phyloP scores from a whole-genome alignment of 2,888 invertebrate genomes.

The Mythimna lalbum region DNA sequence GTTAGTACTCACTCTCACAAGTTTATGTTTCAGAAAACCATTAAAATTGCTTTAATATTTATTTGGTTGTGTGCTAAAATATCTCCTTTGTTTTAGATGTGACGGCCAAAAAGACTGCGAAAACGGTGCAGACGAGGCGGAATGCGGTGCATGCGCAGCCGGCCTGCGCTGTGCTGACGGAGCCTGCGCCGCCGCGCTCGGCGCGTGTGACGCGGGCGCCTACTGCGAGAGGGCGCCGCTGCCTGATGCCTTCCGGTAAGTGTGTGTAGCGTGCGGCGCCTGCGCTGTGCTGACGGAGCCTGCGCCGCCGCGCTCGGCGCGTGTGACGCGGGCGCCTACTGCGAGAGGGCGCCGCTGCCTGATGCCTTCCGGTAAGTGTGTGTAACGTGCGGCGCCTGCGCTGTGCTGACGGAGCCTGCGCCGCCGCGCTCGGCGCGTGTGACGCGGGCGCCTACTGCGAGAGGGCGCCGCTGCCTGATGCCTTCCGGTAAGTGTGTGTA shows the following conservation, averaged over 20 bases:
- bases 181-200: constrained; percentile 92
- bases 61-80: too few relatives aligned
- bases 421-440: constrained; percentile 84
- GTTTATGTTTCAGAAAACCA: too few relatives aligned
- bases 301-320: constrained; percentile 81
- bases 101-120: constrained; percentile 96
- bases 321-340: constrained; percentile 61
- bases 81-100: constrained; percentile 83
- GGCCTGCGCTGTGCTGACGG: constrained; percentile 92
- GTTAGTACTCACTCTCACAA: constrained; percentile 65
- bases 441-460: too few relatives aligned
- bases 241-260: constrained; percentile 83
- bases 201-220: constrained; percentile 91
- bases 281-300: too few relatives aligned
- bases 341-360: too few relatives aligned
- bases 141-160: constrained; percentile 93
- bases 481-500: too few relatives aligned
- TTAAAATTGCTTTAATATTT: too few relatives aligned
- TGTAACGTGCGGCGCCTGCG: constrained; percentile 81
- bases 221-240: constrained; percentile 80
- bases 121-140: constrained; percentile 93
- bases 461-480: too few relatives aligned
- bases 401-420: too few relatives aligned
- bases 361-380: too few relatives aligned
- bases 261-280: constrained; percentile 72